These are phyloP conservation scores for Ophthalmolycus amberensis DNA, from an alignment of 2,113 vertebrate genomes.

Conservation along the genomic window DNA sequence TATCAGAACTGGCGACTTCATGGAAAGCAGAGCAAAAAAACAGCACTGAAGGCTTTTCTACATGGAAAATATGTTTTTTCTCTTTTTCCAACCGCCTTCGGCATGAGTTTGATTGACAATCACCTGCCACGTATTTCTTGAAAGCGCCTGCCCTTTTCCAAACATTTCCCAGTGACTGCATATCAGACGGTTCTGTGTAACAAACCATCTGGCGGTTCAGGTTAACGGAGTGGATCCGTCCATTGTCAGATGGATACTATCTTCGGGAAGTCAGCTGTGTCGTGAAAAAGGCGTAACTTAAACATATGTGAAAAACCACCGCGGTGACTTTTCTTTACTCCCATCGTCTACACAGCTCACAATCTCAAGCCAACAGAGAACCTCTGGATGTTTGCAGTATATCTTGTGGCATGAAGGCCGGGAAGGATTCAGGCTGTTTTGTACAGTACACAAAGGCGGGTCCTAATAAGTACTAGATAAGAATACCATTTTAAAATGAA, in stretches of 20 bases:
- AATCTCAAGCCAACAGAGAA: neutral
- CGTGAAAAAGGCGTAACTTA: neutral
- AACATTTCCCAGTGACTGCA: neutral
- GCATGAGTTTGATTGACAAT: constrained; percentile 1
- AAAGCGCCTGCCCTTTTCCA: neutral
- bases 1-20: neutral
- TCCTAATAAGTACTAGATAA: neutral
- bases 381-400: neutral
- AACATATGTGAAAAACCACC: neutral
- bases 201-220: neutral
- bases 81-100: neutral
- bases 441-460: neutral
- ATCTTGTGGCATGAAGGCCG: neutral
- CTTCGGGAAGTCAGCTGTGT: neutral
- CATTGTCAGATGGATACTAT: neutral
- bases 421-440: neutral
- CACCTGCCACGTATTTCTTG: neutral
- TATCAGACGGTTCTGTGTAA: neutral
- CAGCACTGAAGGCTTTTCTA: neutral
- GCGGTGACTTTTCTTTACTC: constrained; percentile 5
- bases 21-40: neutral
- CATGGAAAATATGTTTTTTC: neutral
- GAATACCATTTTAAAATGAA: constrained; percentile 6
- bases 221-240: neutral
- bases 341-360: neutral